Percentiles rank a stretch among this genome's conserved stretches.
Evolutionary conservation across 1,140 invertebrate genomes (phyloP).

Genomic region (Drosophila nigrodunni): DNA sequence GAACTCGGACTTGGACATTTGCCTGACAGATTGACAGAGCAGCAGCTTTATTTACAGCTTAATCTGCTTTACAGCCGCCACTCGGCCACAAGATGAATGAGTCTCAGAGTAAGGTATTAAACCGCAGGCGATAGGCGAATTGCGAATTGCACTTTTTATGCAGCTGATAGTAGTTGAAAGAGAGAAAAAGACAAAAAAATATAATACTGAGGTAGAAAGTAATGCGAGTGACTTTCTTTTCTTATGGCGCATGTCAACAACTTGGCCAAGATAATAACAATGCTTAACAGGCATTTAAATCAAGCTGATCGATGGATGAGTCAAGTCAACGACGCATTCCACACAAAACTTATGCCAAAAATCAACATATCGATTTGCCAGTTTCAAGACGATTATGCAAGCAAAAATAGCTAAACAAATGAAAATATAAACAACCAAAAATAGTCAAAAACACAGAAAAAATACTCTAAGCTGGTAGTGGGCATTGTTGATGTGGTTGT

Average conservation of each 20-base stretch:
- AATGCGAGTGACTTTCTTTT: slow-evolving; percentile 68
- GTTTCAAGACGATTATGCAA: slow-evolving; percentile 60
- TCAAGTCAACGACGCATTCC: background rate
- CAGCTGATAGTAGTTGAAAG: slow-evolving; percentile 41
- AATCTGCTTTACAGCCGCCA: slow-evolving; percentile 57
- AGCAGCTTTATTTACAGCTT: slow-evolving; percentile 75
- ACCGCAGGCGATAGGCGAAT: slow-evolving; percentile 59
- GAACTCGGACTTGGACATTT: slow-evolving; percentile 30
- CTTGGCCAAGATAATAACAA: slow-evolving; percentile 16
- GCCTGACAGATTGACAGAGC: slow-evolving; percentile 63
- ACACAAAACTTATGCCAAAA: slow-evolving; percentile 58
- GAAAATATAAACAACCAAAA: background rate
- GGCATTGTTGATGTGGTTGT: slow-evolving; percentile 51
- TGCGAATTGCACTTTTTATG: slow-evolving; percentile 5
- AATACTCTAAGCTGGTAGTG: slow-evolving; percentile 45
- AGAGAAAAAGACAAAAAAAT: background rate
- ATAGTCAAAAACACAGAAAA: slow-evolving; percentile 33
- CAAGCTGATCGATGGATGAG: slow-evolving; percentile 9
- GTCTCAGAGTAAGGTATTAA: slow-evolving; percentile 28
- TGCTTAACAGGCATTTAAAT: slow-evolving; percentile 21
- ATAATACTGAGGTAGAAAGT: slow-evolving; percentile 49
- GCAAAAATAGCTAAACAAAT: slow-evolving; percentile 71
- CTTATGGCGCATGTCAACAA: slow-evolving; percentile 43
- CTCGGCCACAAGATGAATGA: slow-evolving; percentile 67
- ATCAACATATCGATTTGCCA: slow-evolving; percentile 61